A percentile compares a stretch with the other conserved stretches of the same genome.
phyloP scores from a whole-genome alignment of 2,888 invertebrate species.

The Campoplex nolae region DNA sequence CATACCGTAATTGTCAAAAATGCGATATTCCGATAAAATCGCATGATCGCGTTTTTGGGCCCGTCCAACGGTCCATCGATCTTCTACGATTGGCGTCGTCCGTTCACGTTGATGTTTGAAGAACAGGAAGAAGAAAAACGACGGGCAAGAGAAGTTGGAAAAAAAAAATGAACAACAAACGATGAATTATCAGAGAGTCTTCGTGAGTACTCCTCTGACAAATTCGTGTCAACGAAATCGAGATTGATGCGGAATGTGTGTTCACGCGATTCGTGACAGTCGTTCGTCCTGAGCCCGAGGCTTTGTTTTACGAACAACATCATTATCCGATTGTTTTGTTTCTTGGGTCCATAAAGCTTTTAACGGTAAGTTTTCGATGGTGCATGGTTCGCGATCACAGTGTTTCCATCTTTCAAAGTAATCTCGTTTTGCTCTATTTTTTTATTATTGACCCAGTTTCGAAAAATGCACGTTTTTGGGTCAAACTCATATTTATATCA shows the following conservation, averaged over 20 bases:
- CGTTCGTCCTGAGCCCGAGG: conserved; percentile 16
- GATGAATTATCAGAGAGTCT: conserved; percentile 34
- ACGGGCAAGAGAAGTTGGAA: not conserved
- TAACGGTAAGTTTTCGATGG: not conserved
- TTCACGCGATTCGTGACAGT: conserved; percentile 31
- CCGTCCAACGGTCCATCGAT: conserved; percentile 32
- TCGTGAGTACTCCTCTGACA: conserved; percentile 25
- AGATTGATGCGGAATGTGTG: conserved; percentile 37
- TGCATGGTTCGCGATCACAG: not conserved
- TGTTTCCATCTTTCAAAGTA: not conserved
- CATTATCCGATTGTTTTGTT: not conserved
- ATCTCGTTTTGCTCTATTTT: not conserved
- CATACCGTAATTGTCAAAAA: conserved; percentile 63
- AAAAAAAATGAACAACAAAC: conserved; percentile 36
- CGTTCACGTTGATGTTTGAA: not conserved
- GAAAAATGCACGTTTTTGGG: not conserved
- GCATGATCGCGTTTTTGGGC: conserved; percentile 42
- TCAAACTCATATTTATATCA: not conserved
- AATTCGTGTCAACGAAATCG: conserved; percentile 37
- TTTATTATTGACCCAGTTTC: not conserved
- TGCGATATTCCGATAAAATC: conserved; percentile 54
- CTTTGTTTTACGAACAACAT: not conserved
- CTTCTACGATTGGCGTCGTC: conserved; percentile 15
- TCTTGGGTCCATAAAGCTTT: conserved; percentile 2
- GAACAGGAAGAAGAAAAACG: not conserved